These are phyloP conservation scores for Dicycla oo DNA, from an alignment of 2,888 invertebrate genomes.

Conservation along the genomic window DNA sequence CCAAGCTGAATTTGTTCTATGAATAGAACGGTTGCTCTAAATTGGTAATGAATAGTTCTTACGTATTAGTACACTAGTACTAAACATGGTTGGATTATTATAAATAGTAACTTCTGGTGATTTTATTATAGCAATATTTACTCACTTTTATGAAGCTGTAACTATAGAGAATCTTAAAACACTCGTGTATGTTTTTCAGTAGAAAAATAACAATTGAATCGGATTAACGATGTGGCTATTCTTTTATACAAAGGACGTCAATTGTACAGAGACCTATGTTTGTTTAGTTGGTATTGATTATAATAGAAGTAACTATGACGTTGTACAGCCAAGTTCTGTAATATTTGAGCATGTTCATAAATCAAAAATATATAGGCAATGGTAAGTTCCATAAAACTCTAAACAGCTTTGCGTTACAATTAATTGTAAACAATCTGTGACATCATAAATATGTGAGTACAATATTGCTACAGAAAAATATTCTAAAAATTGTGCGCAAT, in stretches of 20 bases:
- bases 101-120: neutral
- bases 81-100: neutral
- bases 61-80: neutral
- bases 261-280: neutral
- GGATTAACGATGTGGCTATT: constrained; percentile 6
- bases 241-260: neutral
- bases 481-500: too few relatives aligned
- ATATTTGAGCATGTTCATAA: too few relatives aligned
- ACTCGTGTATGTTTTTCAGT: neutral
- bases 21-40: constrained; percentile 31
- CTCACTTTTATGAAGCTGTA: neutral
- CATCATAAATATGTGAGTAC: too few relatives aligned
- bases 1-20: constrained; percentile 25
- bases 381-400: too few relatives aligned
- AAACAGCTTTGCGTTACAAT: too few relatives aligned
- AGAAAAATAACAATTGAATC: constrained; percentile 12
- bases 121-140: neutral
- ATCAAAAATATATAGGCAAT: too few relatives aligned
- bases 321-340: too few relatives aligned
- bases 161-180: neutral
- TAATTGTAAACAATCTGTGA: too few relatives aligned
- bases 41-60: constrained; percentile 15
- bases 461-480: too few relatives aligned
- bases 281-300: constrained; percentile 1
- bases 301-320: neutral